A percentile compares a stretch with the other conserved stretches of the same genome.
phyloP scores from a whole-genome alignment of 2,113 vertebrate species.

The Onychostruthus taczanowskii region DNA sequence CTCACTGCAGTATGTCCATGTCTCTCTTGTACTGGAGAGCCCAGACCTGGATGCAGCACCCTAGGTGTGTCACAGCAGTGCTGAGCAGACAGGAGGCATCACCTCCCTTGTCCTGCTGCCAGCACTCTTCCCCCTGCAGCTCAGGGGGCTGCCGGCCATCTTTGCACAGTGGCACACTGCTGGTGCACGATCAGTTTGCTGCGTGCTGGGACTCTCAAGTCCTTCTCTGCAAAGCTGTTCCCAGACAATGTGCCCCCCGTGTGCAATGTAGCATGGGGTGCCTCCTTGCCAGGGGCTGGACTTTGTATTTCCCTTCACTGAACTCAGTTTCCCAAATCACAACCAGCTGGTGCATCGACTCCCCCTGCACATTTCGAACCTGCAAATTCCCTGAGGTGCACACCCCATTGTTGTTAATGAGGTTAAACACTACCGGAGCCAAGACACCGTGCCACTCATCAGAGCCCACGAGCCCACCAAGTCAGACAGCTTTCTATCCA shows the following conservation, averaged over 20 bases:
- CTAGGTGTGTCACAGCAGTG: neutral
- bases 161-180: neutral
- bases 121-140: neutral
- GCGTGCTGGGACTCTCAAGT: rapidly evolving
- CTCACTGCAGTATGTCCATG: neutral
- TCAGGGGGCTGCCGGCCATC: neutral
- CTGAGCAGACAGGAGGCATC: neutral
- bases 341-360: neutral
- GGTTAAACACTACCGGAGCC: neutral
- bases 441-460: neutral
- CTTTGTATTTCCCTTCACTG: neutral
- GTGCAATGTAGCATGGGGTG: neutral
- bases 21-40: neutral
- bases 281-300: neutral
- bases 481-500: neutral
- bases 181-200: neutral
- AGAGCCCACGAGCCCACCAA: neutral
- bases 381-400: neutral
- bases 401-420: neutral
- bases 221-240: neutral
- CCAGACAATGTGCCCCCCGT: rapidly evolving
- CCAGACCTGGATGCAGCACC: neutral
- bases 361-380: neutral
- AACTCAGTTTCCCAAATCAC: neutral
- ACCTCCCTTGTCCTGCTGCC: neutral